Evolutionary conservation across 2,888 invertebrate genomes (phyloP).

Genomic region (Clivina fossor): DNA sequence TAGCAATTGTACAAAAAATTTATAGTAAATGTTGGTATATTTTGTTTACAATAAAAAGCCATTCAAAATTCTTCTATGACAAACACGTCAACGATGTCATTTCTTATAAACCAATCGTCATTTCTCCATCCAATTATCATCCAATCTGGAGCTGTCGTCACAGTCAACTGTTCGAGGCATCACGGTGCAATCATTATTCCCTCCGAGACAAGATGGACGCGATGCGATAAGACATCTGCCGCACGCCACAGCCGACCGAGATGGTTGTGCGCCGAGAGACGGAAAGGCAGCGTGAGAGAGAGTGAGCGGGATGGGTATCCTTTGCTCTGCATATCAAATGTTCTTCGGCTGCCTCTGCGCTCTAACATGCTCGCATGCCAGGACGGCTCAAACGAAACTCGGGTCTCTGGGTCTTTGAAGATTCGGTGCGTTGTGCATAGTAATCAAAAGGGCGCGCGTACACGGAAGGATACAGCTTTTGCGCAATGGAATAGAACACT

Average conservation of each 20-base stretch:
- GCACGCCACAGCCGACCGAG: no score
- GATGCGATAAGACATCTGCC: constrained; percentile 33
- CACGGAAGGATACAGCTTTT: no score
- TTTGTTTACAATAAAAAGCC: no score
- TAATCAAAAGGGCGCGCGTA: no score
- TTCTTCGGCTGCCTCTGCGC: neutral
- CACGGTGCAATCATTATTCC: constrained; percentile 40
- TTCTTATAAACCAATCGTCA: constrained; percentile 41
- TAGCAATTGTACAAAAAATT: no score
- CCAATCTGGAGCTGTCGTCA: constrained; percentile 32
- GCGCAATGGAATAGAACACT: no score
- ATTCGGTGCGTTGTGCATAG: neutral
- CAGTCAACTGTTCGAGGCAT: constrained; percentile 21
- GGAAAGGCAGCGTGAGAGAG: neutral
- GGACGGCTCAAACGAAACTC: no score
- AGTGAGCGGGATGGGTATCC: neutral
- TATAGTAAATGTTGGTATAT: no score
- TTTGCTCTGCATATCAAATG: constrained; percentile 28
- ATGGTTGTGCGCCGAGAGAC: neutral
- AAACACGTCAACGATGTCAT: constrained; percentile 41
- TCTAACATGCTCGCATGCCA: neutral
- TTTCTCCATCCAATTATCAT: constrained; percentile 41
- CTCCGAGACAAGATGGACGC: constrained; percentile 41
- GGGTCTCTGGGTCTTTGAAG: no score
- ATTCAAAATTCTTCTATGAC: no score